Percentiles rank a stretch among this genome's conserved stretches.
phyloP scores from a whole-genome alignment of 2,113 vertebrate species.

The Nannobrachium achirus region DNA sequence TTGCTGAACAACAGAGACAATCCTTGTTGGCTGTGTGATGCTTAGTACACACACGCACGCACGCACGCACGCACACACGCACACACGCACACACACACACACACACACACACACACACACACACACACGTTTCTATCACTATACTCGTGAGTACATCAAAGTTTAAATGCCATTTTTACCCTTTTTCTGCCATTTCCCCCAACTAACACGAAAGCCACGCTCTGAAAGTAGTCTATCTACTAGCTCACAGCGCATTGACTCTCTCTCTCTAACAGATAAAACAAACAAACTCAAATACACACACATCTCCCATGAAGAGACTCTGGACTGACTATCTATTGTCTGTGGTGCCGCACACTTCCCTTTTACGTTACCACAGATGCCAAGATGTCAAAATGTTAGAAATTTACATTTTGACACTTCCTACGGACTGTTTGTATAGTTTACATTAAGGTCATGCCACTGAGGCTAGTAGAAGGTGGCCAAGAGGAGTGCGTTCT shows the following conservation, averaged over 20 bases:
- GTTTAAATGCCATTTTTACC: too few species aligned
- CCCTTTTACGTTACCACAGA: slow-evolving; percentile 26
- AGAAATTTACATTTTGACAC: background rate
- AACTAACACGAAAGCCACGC: too few species aligned
- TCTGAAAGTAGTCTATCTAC: too few species aligned
- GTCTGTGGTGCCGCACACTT: slow-evolving; percentile 51
- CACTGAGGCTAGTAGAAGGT: background rate
- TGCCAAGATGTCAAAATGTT: slow-evolving; percentile 9
- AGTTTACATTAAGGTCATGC: background rate
- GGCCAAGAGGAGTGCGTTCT: too few species aligned
- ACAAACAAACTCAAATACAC: background rate
- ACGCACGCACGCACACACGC: slow-evolving; percentile 15
- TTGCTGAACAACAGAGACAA: slow-evolving; percentile 63
- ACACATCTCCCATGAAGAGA: background rate
- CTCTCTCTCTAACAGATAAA: too few species aligned
- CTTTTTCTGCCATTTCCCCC: too few species aligned
- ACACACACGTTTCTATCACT: background rate
- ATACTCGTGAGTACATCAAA: background rate
- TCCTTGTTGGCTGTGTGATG: slow-evolving; percentile 44
- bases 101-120: background rate
- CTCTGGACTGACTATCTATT: slow-evolving; percentile 6
- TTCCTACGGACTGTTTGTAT: background rate
- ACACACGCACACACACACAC: background rate
- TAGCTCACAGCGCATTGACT: too few species aligned
- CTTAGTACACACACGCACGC: slow-evolving; percentile 8